These are phyloP conservation scores for Limenitis camilla DNA, from an alignment of 2,888 invertebrate species.

Conservation along the genomic window DNA sequence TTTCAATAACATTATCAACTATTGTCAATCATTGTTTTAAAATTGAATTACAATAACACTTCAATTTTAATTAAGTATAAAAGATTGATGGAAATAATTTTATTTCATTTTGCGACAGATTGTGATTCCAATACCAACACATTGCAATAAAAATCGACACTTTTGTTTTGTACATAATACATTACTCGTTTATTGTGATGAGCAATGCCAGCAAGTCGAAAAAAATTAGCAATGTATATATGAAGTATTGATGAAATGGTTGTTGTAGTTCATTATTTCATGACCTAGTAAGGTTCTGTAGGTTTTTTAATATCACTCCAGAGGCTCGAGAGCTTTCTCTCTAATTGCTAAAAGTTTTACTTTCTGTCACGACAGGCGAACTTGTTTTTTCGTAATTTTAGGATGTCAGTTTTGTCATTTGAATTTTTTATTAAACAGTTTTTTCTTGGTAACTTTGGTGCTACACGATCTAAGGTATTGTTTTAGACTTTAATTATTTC, in stretches of 20 bases:
- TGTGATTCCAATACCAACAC: neutral
- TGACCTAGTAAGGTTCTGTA: constrained; percentile 3
- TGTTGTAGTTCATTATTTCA: neutral
- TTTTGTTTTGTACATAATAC: neutral
- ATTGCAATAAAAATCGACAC: neutral
- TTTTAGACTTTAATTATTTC: no score
- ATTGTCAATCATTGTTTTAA: neutral
- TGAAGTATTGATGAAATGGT: neutral
- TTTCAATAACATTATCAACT: neutral
- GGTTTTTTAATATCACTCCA: constrained; percentile 18
- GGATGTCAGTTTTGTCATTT: constrained; percentile 7
- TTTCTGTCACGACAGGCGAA: constrained; percentile 5
- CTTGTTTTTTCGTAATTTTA: constrained; percentile 16
- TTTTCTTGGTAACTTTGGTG: neutral
- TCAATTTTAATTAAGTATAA: neutral
- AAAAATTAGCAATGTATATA: neutral
- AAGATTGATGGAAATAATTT: constrained; percentile 7
- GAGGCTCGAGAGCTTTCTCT: constrained; percentile 28
- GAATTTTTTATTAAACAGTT: neutral
- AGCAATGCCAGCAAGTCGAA: neutral
- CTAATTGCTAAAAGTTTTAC: constrained; percentile 34
- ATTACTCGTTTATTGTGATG: neutral
- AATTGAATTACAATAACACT: neutral
- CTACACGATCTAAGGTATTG: no score
- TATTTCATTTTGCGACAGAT: constrained; percentile 4